phyloP scores from a whole-genome alignment of 1,140 invertebrate genomes.

The Micrasema longulum region DNA sequence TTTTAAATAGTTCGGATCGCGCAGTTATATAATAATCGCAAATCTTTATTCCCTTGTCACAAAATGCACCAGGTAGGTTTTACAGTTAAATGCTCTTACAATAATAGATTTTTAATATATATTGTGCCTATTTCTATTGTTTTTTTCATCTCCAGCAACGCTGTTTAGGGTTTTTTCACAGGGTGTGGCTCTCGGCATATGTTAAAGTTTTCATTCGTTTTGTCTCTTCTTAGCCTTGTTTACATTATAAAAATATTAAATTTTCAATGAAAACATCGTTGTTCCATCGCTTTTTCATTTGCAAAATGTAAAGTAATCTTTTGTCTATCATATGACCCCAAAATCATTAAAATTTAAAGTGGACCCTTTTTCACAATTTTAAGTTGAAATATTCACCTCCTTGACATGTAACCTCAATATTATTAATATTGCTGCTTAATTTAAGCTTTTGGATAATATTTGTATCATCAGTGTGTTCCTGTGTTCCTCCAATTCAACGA shows the following conservation, averaged over 20 bases:
- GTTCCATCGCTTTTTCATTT: conserved; percentile 67
- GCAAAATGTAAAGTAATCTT: conserved; percentile 19
- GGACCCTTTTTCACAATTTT: conserved; percentile 83
- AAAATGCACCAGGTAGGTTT: conserved; percentile 69
- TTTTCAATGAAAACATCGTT: conserved; percentile 70
- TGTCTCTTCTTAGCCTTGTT: conserved; percentile 65
- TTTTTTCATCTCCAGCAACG: conserved; percentile 11
- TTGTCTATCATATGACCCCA: conserved; percentile 49
- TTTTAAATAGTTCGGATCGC: conserved; percentile 5
- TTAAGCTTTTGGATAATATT: conserved; percentile 35
- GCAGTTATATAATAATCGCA: conserved; percentile 43
- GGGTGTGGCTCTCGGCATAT: conserved; percentile 63
- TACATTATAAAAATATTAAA: conserved; percentile 68
- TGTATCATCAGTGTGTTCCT: conserved; percentile 14
- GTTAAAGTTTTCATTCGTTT: conserved; percentile 33
- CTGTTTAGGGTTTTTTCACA: conserved; percentile 32
- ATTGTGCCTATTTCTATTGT: conserved; percentile 52
- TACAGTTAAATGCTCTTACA: conserved; percentile 58
- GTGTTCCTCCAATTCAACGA: conserved; percentile 51
- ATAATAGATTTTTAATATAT: conserved; percentile 59
- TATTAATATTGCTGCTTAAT: conserved; percentile 17
- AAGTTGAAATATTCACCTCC: conserved; percentile 67
- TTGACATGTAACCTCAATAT: conserved; percentile 45
- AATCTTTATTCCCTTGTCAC: conserved; percentile 43
- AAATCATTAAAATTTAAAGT: conserved; percentile 69